Conservation (phyloP, 2,888 invertebrate species). For the Timandra comae region DNA sequence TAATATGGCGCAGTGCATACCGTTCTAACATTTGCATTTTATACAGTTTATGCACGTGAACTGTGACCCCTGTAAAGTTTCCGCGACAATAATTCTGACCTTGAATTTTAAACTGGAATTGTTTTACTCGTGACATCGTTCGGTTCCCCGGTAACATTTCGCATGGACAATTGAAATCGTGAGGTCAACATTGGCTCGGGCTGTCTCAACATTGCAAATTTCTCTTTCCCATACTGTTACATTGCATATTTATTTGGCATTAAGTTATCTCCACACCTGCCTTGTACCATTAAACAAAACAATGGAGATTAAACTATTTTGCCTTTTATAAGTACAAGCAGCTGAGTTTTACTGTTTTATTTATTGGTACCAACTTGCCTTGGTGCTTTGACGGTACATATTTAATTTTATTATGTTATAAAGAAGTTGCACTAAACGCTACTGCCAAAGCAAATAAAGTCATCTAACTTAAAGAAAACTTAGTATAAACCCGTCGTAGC, state of each 20-base stretch:
- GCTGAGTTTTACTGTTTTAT: too few relatives aligned
- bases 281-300: slow-evolving; percentile 32
- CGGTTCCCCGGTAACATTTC: slow-evolving; percentile 67
- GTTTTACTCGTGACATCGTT: slow-evolving; percentile 69
- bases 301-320: slow-evolving; percentile 27
- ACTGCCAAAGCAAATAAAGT: too few relatives aligned
- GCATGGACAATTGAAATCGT: slow-evolving; percentile 76
- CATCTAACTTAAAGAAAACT: too few relatives aligned
- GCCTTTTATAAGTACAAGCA: too few relatives aligned
- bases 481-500: too few relatives aligned
- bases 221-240: slow-evolving; percentile 67
- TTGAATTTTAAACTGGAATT: slow-evolving; percentile 69
- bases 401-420: too few relatives aligned
- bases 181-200: slow-evolving; percentile 69
- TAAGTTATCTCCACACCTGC: slow-evolving; percentile 44
- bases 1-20: slow-evolving; percentile 7
- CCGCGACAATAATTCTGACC: slow-evolving; percentile 61
- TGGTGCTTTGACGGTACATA: too few relatives aligned
- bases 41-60: slow-evolving; percentile 19
- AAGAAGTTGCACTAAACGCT: too few relatives aligned
- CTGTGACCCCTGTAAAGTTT: slow-evolving; percentile 39
- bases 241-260: slow-evolving; percentile 55
- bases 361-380: too few relatives aligned
- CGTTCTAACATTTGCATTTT: slow-evolving; percentile 14
- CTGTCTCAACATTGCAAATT: slow-evolving; percentile 66